Base-by-base conservation (phyloP, 2,797 vertebrate genomes). In the Prunella strophiata region DNA sequence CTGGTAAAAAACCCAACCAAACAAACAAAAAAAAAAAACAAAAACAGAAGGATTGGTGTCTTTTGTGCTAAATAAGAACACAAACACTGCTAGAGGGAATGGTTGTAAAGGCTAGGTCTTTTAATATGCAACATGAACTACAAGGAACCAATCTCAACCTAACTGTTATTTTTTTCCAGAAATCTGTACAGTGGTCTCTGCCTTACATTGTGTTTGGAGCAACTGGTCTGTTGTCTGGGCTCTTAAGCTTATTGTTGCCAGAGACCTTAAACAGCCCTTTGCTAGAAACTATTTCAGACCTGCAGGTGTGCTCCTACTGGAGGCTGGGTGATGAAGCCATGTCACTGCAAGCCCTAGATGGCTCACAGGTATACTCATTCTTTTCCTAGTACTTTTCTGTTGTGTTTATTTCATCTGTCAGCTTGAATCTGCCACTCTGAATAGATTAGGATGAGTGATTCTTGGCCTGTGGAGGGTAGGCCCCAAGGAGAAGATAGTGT, bases 191-290 rank as follows among this genome's bases (percentile, higher is more conserved):
- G 47, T 96, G 96, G 97, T 98, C 97, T 85, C 92, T 98, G 66
- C 98, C 98, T 23, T 98, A 98, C 77, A 83, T 98, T 34, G 98
- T 98, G 27, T 98, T 98, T 72, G 98, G 98, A 83, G 93, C 96
- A 13, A 95, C 98, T 5, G 97, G 98, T 79, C 86, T 98, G 70
- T 76, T 97, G 25, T 97, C 98, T 3, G 98, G 98, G 14, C 65
- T 98, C 63, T 95, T 98, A 88, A 98, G 97, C 82, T 96, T 98
- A 14, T 86, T 98, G 30, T 85, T 98, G 76, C 98, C 98, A 17
- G 98, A 98, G 93, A 98, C 98, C 30, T 97, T 98, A 73, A 97
- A 98, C 71, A 96, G 96, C 54, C 98, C 98, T 4, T 88, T 98
- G 93, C 96, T 98, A 20, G 98, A 98, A 96, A 98, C 97, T 1